Evolutionary conservation across 2,888 invertebrate genomes (phyloP).

Genomic region (Mongoloraphidia duomilia): DNA sequence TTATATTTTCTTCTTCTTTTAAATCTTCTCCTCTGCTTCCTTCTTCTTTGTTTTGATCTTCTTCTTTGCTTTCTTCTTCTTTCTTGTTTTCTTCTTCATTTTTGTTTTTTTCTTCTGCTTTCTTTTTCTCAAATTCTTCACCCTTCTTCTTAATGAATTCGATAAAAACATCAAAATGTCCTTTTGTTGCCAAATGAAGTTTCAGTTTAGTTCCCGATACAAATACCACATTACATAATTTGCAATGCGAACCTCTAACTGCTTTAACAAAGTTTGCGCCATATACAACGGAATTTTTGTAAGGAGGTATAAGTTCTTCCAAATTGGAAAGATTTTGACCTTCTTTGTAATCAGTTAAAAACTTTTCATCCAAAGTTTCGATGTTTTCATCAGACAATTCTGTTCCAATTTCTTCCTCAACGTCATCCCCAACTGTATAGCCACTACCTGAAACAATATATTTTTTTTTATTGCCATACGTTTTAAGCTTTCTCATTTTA

Average conservation of each 20-base stretch:
- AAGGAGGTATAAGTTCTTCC: conserved; percentile 29
- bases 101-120: neutral
- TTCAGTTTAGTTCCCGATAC: conserved; percentile 43
- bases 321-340: conserved; percentile 32
- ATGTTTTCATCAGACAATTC: no score
- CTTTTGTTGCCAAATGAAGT: conserved; percentile 48
- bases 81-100: conserved; percentile 30
- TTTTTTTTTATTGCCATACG: no score
- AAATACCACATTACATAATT: conserved; percentile 50
- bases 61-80: conserved; percentile 33
- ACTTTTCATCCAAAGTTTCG: conserved; percentile 28
- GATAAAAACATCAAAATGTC: conserved; percentile 52
- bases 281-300: no score
- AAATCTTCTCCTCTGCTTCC: conserved; percentile 16
- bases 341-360: conserved; percentile 34
- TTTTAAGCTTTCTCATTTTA: no score
- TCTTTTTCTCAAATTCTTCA: no score
- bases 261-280: conserved; percentile 43
- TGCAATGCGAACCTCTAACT: conserved; percentile 48
- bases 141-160: conserved; percentile 22
- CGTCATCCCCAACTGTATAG: no score
- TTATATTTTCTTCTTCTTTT: no score
- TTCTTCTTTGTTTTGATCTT: conserved; percentile 20
- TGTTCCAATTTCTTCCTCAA: no score
- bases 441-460: no score